These are phyloP conservation scores for Agrochola lota DNA, from an alignment of 2,888 invertebrate species.

Conservation along the genomic window DNA sequence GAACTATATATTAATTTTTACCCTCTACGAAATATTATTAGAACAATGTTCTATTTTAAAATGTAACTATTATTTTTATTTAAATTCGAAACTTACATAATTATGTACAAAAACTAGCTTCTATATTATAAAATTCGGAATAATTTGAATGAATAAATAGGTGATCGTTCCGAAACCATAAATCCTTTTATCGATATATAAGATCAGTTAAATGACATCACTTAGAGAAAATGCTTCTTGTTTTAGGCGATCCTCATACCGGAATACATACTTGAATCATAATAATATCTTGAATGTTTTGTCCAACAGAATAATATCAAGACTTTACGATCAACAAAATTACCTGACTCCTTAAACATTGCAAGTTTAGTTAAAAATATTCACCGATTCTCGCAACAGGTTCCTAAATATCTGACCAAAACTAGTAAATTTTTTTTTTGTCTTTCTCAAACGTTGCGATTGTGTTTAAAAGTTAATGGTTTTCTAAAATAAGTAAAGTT, in stretches of 20 bases:
- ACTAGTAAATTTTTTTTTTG: not conserved
- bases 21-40: not conserved
- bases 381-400: not conserved
- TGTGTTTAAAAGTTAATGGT: not conserved
- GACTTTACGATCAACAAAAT: not conserved
- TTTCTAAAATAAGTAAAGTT: too few species aligned
- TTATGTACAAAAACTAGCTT: conserved; percentile 40
- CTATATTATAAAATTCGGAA: conserved; percentile 39
- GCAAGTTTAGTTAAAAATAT: not conserved
- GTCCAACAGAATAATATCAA: not conserved
- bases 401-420: not conserved
- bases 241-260: conserved; percentile 49
- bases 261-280: not conserved
- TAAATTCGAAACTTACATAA: conserved; percentile 35
- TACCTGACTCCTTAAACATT: not conserved
- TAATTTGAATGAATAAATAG: conserved; percentile 58
- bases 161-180: conserved; percentile 51
- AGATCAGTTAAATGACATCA: conserved; percentile 66
- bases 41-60: conserved; percentile 8
- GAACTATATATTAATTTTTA: not conserved
- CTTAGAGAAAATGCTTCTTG: conserved; percentile 61
- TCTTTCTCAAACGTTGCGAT: too few species aligned
- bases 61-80: not conserved
- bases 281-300: not conserved
- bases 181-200: conserved; percentile 63